Conservation (phyloP, 2,797 vertebrate genomes). For the Spinus olivaceus region DNA sequence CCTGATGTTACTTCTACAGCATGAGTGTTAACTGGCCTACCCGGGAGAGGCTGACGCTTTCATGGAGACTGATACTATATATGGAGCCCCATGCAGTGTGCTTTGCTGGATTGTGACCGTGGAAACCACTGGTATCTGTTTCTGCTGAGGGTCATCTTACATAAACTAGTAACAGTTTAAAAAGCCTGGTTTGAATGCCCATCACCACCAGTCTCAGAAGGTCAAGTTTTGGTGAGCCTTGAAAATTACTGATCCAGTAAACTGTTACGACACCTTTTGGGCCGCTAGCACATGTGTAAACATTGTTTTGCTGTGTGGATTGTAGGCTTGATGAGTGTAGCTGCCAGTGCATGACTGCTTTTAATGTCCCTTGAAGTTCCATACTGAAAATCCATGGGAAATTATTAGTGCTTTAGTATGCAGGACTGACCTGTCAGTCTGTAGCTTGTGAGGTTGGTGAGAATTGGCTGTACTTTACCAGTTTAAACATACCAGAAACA, state of each 20-base stretch:
- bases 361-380: neutral
- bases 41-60: neutral
- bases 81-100: neutral
- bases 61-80: accelerated
- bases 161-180: neutral
- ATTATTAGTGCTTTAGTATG: neutral
- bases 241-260: neutral
- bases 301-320: neutral
- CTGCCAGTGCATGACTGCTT: neutral
- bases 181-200: neutral
- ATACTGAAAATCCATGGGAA: neutral
- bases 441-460: neutral
- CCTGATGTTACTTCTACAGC: neutral
- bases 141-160: neutral
- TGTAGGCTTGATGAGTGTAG: neutral
- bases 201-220: neutral
- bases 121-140: neutral
- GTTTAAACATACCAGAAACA: neutral
- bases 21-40: neutral
- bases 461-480: neutral
- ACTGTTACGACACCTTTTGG: neutral
- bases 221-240: neutral
- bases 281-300: accelerated
- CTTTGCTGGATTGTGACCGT: neutral
- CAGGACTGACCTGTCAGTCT: neutral